Base-by-base conservation (phyloP, 2,797 vertebrate genomes). In the Tokudaia muenninki region DNA sequence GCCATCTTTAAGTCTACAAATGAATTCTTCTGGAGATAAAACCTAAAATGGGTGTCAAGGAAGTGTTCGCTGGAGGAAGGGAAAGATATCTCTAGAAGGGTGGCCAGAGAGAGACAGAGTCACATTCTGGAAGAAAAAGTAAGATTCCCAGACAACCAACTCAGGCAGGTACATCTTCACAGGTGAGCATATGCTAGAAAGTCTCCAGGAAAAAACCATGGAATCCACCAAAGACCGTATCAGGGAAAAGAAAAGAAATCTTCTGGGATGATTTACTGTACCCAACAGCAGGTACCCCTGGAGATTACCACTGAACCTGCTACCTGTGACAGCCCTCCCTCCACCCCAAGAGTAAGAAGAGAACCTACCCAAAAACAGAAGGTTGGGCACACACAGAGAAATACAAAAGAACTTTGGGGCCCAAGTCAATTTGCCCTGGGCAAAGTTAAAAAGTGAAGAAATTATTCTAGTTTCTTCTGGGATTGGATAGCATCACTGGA, bases 251-350 rank as follows among this genome's bases (percentile, higher is more conserved):
- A n/a, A 17, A 31, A n/a, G 16, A 34, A 14, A 2, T 34, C 16
- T 4, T n/a, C 2, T 83, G 70, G 12, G 31, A 31, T 65, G 24
- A 41, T 84, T 47, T 72, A 24, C 11, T 34, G 0, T 2, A 7
- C 16, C 21, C 0, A 3, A 3, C 17, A 14, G 41, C 44, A n/a
- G 29, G 16, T n/a, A 41, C 10, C 1, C 17, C 3, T 31, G 47
- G 52, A 65, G n/a, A 34, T 21, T 6, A 21, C 52, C 17, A 61
- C 10, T 75, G 47, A 59, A 13, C 21, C 37, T 47, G 24, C 34
- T 41, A 10, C 61, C 7, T 41, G 59, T 74, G 44, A 72, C 34
- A 80, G 0, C 34, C 57, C 21, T 70, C 16, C 67, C 2, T 70
- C 34, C 34, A n/a, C 34, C 21, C 22, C n/a, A 14, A 44, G 10